These are phyloP conservation scores for Onychomys arenicola DNA, from an alignment of 2,797 vertebrate species.

Conservation along the genomic window DNA sequence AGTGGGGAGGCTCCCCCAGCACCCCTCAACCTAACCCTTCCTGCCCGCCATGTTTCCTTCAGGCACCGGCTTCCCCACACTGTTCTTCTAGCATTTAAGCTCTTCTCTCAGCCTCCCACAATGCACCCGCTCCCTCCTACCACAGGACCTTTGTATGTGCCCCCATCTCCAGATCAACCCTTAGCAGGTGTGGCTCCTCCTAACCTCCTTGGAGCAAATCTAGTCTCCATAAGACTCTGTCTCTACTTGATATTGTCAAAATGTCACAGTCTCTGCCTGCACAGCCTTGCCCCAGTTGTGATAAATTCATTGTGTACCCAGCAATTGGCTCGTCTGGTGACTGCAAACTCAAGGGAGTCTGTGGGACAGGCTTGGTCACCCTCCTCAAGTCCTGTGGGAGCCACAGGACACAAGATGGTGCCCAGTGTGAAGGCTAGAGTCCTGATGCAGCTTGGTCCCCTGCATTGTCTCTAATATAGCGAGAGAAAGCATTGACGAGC, in stretches of 20 bases:
- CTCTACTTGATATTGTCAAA: background rate
- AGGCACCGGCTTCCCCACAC: background rate
- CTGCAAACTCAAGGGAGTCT: background rate
- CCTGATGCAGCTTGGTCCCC: rapidly evolving
- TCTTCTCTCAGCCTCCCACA: slow-evolving; percentile 1
- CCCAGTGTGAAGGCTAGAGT: too few species aligned
- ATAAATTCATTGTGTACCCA: background rate
- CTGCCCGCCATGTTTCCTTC: background rate
- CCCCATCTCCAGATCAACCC: background rate
- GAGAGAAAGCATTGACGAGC: background rate
- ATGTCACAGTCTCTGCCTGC: background rate
- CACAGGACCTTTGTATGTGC: background rate
- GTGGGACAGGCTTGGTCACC: background rate
- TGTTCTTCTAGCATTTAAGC: background rate
- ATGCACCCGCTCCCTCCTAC: background rate
- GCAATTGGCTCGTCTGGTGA: background rate
- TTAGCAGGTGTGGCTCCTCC: background rate
- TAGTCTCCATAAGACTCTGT: background rate
- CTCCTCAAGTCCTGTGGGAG: background rate
- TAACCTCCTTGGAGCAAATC: background rate
- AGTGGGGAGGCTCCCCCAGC: background rate
- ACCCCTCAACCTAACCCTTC: background rate
- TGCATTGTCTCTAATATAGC: background rate
- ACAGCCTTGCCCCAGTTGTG: background rate
- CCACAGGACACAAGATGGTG: background rate